Evolutionary conservation across 2,113 vertebrate genomes (phyloP), one percentile per base, ranked within the genome.

Genomic region (Ictidomys tridecemlineatus): DNA sequence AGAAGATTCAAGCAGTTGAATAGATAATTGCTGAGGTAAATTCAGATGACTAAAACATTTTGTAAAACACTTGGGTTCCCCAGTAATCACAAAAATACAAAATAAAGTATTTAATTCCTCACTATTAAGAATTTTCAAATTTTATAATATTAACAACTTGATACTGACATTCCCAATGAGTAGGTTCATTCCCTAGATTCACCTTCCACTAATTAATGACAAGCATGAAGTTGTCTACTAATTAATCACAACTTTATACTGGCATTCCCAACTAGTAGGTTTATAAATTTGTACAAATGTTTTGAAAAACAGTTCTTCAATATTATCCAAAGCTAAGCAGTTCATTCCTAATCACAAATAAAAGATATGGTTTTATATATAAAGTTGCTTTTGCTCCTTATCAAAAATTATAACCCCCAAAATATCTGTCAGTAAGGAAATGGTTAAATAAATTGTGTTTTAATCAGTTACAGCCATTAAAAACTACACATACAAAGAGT

Each of bases 331-430:
- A 63, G 7, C 61, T 42, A 3, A 89, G 42, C 82, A 24, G 6
- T 63, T 73, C 72, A 26, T 72, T 94, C 30, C 32, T 65, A 93
- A 53, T 85, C 77, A 93, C 34, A 84, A 90, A 73, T 89, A 51
- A 7, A 94, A 24, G 61, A 63, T 28, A 85, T 77, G 34, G 45
- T 94, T 91, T 93, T 76, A 72, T 37, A 10, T 86, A 51, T 28
- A 76, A 89, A 37, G 28, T 48, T 74, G 5, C 51, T 90, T 92
- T 80, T 63, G n/a, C 28, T 53, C 20, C 18, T 79, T 88, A 69
- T 24, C 26, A 67, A 67, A 94, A 89, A 58, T 63, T 72, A 34
- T 22, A 65, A 53, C 14, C 16, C n/a, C 26, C 9, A 58, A 28
- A 91, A 26, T 84, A 58, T 78, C 70, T 87, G 4, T 20, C 73